Evolutionary conservation across 2,888 invertebrate genomes (phyloP), one percentile per base, ranked within the genome.

Genomic region (Leptinotarsa rubiginosa): DNA sequence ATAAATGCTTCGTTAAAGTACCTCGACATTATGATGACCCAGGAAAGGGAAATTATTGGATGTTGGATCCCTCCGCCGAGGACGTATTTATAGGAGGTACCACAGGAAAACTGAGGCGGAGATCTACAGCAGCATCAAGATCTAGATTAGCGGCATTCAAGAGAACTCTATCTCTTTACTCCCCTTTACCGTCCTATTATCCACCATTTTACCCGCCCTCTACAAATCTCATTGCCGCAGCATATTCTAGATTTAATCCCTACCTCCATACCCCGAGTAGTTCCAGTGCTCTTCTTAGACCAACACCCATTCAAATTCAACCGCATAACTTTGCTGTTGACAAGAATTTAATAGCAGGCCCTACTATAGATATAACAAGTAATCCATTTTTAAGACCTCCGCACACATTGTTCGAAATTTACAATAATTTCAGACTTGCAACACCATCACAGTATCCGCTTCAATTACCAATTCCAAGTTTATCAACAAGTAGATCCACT

Each of bases 21-120:
- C 97, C 97, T 1, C 91, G 99, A n/a, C 97, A 97, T 85, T 99
- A 99, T 89, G 98, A 99, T 88, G 99, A 99, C 86, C 99, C 99
- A 0, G 99, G 99, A 0, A 99, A 99, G 87, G 99, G 99, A 1
- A 99, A 99, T 89, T 99, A 99, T 89, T 99, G 99, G 99, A 99
- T 98, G 98, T 87, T 99, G 83, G 99, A 99, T 87, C 96, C 98
- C 4, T 96, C 96, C 54, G 95, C 96, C 59, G 98, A 99, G 85
- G 99, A 99, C 83, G 98, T 99, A 25, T 98, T 98, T 86, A 99
- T 99, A 84, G 79, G 99, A 0, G 97, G 97, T 0, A 97, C 97
- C 0, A 99, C 99, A 0, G 99, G 99, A 0, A 99, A 99, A 88
- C 89, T 99, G 68, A 90, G 98, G 4, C 88, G 99, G 70, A 90